Evolutionary conservation across 2,888 invertebrate genomes (phyloP).

Genomic region (Ochropleura plecta): DNA sequence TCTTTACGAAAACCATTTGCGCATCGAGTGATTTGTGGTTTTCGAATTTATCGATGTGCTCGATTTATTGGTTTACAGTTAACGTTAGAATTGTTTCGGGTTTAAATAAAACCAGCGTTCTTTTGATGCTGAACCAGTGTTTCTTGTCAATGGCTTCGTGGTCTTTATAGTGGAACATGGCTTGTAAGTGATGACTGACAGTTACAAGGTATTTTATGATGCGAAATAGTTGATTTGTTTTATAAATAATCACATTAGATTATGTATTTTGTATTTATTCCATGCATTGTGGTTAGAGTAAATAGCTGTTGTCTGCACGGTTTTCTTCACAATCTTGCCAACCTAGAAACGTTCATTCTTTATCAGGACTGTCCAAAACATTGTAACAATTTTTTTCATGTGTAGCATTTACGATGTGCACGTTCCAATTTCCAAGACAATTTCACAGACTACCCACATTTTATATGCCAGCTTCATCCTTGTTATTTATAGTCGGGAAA

Average conservation of each 20-base stretch:
- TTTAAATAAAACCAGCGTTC: constrained; percentile 61
- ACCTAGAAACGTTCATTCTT: constrained; percentile 37
- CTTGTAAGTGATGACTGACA: constrained; percentile 52
- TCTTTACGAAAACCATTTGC: constrained; percentile 69
- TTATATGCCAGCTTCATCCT: constrained; percentile 58
- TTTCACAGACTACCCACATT: constrained; percentile 59
- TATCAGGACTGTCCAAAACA: constrained; percentile 59
- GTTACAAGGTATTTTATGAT: constrained; percentile 51
- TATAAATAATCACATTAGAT: constrained; percentile 3
- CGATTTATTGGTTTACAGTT: constrained; percentile 67
- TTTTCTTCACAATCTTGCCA: constrained; percentile 29
- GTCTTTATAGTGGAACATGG: constrained; percentile 41
- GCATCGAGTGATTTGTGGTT: constrained; percentile 68
- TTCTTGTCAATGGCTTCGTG: constrained; percentile 61
- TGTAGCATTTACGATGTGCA: constrained; percentile 56
- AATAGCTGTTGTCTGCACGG: constrained; percentile 5
- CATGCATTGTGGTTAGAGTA: neutral
- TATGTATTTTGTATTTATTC: constrained; percentile 5
- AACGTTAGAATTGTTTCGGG: constrained; percentile 63
- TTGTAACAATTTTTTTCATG: constrained; percentile 54
- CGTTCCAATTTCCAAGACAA: constrained; percentile 65
- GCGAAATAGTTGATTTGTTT: constrained; percentile 16
- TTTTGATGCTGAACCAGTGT: constrained; percentile 63
- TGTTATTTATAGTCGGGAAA: constrained; percentile 61
- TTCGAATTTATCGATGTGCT: constrained; percentile 62